Evolutionary conservation across 53 echinoderm and acorn worm species (phyloP).

Genomic region (Zoroaster sp.): DNA sequence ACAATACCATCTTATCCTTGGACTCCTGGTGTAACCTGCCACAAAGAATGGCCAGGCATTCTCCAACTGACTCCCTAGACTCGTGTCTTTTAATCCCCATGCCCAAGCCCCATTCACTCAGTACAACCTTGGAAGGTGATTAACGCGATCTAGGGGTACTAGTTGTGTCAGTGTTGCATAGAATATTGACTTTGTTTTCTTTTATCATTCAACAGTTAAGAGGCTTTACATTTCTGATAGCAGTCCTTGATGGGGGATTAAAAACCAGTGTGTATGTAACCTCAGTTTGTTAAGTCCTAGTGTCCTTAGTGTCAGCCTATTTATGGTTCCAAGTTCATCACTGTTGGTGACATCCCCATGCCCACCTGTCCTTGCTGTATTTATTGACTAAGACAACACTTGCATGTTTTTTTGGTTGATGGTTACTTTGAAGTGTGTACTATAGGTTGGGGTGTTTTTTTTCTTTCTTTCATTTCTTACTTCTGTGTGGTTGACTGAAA

Average conservation of each 20-base stretch:
- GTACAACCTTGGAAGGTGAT: background rate
- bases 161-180: background rate
- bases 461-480: too few relatives aligned
- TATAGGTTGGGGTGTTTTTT: too few relatives aligned
- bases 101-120: background rate
- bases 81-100: background rate
- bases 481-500: background rate
- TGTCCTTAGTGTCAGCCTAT: background rate
- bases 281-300: background rate
- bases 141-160: background rate
- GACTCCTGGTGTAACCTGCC: background rate
- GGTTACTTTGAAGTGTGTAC: background rate
- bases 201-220: background rate
- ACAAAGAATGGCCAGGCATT: background rate
- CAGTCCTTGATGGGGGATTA: conserved; percentile 2
- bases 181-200: background rate
- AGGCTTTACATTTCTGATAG: background rate
- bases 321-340: background rate
- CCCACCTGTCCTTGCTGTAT: background rate
- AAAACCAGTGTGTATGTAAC: background rate
- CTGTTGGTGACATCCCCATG: background rate
- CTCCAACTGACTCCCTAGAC: background rate
- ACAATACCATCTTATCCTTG: conserved; percentile 5
- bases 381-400: background rate
- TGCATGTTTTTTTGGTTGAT: background rate